Evolutionary conservation across 92 coral and sea anemone species (phyloP).

Genomic region (Scolanthus callimorphus): DNA sequence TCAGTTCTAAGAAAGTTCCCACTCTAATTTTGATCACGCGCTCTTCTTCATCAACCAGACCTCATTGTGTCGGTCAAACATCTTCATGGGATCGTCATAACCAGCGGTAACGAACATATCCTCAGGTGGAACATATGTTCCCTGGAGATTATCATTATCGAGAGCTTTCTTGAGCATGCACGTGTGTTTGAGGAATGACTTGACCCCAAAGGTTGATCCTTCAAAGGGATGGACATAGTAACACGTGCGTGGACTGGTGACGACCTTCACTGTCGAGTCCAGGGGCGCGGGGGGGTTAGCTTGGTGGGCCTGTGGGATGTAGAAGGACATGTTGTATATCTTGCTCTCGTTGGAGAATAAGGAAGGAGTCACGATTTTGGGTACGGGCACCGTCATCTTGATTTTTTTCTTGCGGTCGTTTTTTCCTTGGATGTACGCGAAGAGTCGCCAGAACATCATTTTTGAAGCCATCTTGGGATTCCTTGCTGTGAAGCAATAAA

Average conservation of each 20-base stretch:
- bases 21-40: too few relatives aligned
- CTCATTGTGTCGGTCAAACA: conserved; percentile 45
- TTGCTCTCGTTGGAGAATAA: not conserved
- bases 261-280: conserved; percentile 9
- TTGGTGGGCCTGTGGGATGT: conserved; percentile 17
- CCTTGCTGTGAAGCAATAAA: too few relatives aligned
- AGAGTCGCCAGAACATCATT: conserved; percentile 32
- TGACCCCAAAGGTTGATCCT: conserved; percentile 20
- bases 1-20: too few relatives aligned
- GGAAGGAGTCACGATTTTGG: not conserved
- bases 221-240: conserved; percentile 33
- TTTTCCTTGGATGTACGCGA: conserved; percentile 35
- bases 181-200: conserved; percentile 5
- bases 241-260: not conserved
- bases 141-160: conserved; percentile 20
- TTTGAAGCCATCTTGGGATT: too few relatives aligned
- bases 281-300: conserved; percentile 28
- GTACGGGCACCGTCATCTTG: conserved; percentile 51
- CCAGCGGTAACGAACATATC: conserved; percentile 36
- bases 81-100: conserved; percentile 35
- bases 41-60: too few relatives aligned
- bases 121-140: conserved; percentile 8
- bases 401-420: conserved; percentile 26
- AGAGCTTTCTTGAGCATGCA: conserved; percentile 20
- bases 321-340: conserved; percentile 49